These are phyloP conservation scores for Podarcis lilfordi DNA, from an alignment of 2,797 vertebrate species.

Conservation along the genomic window DNA sequence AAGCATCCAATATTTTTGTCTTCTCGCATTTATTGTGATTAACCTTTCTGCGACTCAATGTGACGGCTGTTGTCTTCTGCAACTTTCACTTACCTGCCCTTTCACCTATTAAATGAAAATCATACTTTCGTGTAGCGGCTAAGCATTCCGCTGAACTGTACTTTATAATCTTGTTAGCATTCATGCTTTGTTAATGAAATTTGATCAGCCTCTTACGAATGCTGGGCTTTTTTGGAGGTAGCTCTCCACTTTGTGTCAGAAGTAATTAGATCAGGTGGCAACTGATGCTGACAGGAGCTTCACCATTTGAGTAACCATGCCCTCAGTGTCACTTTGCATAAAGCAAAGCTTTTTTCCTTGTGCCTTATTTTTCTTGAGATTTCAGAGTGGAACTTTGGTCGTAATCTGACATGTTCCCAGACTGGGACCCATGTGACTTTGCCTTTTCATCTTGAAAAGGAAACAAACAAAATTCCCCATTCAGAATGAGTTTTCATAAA, in stretches of 20 bases:
- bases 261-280: constrained; percentile 66
- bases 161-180: constrained; percentile 60
- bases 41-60: constrained; percentile 34
- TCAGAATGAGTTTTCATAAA: constrained; percentile 44
- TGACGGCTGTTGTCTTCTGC: constrained; percentile 25
- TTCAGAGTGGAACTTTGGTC: constrained; percentile 42
- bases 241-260: constrained; percentile 59
- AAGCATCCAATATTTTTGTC: constrained; percentile 5
- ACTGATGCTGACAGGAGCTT: constrained; percentile 59
- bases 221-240: constrained; percentile 41
- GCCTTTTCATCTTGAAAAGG: constrained; percentile 10
- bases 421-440: constrained; percentile 17
- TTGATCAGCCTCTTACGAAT: constrained; percentile 55
- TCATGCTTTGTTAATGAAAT: constrained; percentile 68
- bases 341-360: constrained; percentile 45
- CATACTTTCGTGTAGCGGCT: constrained; percentile 4
- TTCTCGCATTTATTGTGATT: constrained; percentile 30
- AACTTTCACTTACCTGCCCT: constrained; percentile 48
- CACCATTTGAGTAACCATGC: constrained; percentile 33
- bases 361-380: constrained; percentile 51
- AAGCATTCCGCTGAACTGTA: constrained; percentile 36
- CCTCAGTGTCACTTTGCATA: constrained; percentile 53
- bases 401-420: constrained; percentile 31
- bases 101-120: constrained; percentile 54
- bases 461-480: constrained; percentile 14